Conservation (phyloP, 1,140 invertebrate genomes). For the Bilobella aurantiaca region DNA sequence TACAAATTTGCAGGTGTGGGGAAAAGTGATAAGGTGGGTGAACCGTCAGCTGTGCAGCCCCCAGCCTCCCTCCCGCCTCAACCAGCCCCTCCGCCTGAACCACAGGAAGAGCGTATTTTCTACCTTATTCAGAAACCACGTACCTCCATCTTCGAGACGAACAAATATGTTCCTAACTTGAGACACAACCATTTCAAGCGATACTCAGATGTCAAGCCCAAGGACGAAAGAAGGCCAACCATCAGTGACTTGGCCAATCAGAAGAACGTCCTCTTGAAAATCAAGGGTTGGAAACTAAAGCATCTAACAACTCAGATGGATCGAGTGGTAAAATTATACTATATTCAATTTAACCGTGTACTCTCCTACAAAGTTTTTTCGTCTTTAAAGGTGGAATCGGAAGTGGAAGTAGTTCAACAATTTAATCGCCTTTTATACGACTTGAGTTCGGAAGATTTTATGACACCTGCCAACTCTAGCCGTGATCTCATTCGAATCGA, state of each 20-base stretch:
- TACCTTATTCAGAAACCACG: constrained; percentile 35
- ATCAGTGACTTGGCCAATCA: constrained; percentile 82
- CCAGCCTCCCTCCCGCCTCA: not conserved
- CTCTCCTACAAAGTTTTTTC: constrained; percentile 12
- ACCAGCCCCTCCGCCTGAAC: not conserved
- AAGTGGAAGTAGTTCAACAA: constrained; percentile 52
- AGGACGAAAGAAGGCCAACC: constrained; percentile 68
- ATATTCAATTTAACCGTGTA: not conserved
- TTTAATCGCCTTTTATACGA: constrained; percentile 52
- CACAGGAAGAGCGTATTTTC: not conserved
- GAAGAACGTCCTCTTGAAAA: constrained; percentile 70
- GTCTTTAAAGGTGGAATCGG: constrained; percentile 45
- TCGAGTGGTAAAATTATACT: constrained; percentile 76
- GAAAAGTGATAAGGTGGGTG: not conserved
- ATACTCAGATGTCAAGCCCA: constrained; percentile 75
- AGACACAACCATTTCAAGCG: constrained; percentile 71
- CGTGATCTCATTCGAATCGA: constrained; percentile 60
- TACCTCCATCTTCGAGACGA: constrained; percentile 43
- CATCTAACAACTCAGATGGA: constrained; percentile 86
- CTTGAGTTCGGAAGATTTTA: constrained; percentile 50
- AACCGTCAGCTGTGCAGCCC: not conserved
- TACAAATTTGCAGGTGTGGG: not conserved
- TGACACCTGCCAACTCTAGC: constrained; percentile 45
- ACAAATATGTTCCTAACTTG: constrained; percentile 50
- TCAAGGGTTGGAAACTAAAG: constrained; percentile 92